These are phyloP conservation scores for Rhadina sibilatrix DNA, from an alignment of 2,113 vertebrate species.

Conservation along the genomic window DNA sequence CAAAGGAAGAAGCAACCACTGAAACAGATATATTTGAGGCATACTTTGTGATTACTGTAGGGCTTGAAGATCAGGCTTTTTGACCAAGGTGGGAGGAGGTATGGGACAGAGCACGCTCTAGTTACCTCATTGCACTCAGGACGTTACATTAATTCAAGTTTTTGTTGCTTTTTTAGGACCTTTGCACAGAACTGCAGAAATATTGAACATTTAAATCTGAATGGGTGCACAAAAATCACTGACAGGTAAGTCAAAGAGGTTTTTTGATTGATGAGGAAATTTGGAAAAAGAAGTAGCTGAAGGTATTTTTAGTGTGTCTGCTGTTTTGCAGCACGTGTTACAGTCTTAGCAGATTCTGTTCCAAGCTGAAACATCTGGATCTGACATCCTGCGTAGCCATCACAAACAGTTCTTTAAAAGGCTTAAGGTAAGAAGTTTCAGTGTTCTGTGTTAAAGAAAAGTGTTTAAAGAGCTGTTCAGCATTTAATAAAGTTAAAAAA, in stretches of 20 bases:
- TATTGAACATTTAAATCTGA: constrained; percentile 92
- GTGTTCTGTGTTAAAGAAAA: neutral
- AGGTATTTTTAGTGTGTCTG: constrained; percentile 66
- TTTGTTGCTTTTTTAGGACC: constrained; percentile 77
- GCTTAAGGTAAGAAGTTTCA: constrained; percentile 82
- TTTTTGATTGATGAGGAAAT: neutral
- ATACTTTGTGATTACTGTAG: neutral
- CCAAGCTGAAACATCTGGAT: constrained; percentile 92
- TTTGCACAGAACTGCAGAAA: constrained; percentile 97
- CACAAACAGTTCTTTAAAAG: constrained; percentile 92
- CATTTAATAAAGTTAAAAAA: neutral
- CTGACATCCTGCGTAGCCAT: constrained; percentile 93
- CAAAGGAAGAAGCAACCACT: neutral
- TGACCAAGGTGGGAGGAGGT: neutral
- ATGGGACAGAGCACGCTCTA: neutral
- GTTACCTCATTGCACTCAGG: neutral
- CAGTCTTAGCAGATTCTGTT: constrained; percentile 95
- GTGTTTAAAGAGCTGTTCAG: neutral
- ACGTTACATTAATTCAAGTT: neutral
- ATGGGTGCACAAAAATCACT: constrained; percentile 96
- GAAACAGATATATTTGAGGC: neutral
- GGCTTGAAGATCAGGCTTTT: neutral
- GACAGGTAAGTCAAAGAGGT: constrained; percentile 77
- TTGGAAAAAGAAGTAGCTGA: constrained; percentile 55
- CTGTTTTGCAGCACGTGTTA: constrained; percentile 85